These are phyloP conservation scores for Coptodon rendalli DNA, from an alignment of 2,113 vertebrate species.

Conservation along the genomic window DNA sequence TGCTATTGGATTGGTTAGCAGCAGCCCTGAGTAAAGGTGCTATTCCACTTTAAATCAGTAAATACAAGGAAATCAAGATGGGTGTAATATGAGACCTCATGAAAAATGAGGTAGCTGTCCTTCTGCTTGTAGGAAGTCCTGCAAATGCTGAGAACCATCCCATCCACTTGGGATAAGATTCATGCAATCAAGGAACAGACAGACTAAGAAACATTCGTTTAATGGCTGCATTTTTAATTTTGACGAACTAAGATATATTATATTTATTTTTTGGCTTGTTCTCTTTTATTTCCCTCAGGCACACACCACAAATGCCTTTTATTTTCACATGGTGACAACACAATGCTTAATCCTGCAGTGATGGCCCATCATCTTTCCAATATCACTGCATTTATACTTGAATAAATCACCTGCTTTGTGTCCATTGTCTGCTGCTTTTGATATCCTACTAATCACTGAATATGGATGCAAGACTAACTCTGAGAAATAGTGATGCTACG, in stretches of 20 bases:
- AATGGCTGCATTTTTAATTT: background rate
- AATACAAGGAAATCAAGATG: background rate
- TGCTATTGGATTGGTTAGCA: background rate
- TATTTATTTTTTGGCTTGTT: background rate
- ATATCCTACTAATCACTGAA: background rate
- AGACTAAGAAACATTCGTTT: background rate
- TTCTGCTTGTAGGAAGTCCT: background rate
- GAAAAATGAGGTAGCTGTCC: background rate
- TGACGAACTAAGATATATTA: background rate
- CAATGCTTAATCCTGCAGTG: background rate
- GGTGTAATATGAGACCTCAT: background rate
- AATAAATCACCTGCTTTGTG: too few relatives aligned
- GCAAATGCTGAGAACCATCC: constrained; percentile 1
- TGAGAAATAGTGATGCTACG: background rate
- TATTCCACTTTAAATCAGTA: background rate
- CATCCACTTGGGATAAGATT: background rate
- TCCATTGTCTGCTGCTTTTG: background rate
- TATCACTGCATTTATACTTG: background rate
- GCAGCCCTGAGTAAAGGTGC: background rate
- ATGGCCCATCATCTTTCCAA: background rate
- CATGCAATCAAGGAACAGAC: background rate
- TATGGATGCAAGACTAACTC: background rate
- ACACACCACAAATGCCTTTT: background rate
- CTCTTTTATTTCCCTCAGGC: background rate
- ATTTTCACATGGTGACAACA: background rate